phyloP scores from a whole-genome alignment of 2,797 vertebrate species.

The Anas bahamensis region DNA sequence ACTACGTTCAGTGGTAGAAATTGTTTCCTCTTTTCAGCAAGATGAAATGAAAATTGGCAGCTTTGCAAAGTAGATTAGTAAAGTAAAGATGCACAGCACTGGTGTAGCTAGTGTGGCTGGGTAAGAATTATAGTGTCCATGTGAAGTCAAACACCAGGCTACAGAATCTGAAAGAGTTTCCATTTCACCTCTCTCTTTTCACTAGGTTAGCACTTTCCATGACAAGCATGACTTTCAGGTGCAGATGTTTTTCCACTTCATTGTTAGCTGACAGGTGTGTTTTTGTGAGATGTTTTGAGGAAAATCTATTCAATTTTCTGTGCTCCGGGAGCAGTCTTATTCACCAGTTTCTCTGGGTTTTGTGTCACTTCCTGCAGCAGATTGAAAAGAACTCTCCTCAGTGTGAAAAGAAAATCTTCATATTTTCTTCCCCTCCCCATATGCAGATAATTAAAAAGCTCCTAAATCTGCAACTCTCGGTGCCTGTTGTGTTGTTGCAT shows the following conservation, averaged over 20 bases:
- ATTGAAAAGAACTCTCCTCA: background rate
- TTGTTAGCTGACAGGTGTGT: background rate
- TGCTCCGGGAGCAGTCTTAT: background rate
- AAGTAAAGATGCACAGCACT: background rate
- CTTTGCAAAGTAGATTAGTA: slow-evolving; percentile 4
- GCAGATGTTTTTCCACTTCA: slow-evolving; percentile 1
- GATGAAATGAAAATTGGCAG: background rate
- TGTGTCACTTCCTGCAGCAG: background rate
- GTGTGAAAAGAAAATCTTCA: background rate
- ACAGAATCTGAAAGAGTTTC: background rate
- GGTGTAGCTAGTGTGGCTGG: background rate
- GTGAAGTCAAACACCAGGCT: background rate
- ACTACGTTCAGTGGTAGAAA: background rate
- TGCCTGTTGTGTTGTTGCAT: slow-evolving; percentile 1
- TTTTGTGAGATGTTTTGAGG: background rate
- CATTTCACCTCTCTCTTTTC: background rate
- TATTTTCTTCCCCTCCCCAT: background rate
- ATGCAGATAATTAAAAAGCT: slow-evolving; percentile 30
- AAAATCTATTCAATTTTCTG: slow-evolving; percentile 6
- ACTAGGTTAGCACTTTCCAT: background rate
- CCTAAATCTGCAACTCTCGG: background rate
- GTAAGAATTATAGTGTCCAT: background rate
- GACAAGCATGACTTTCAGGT: background rate
- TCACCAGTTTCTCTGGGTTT: background rate
- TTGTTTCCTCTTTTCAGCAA: background rate